These are phyloP conservation scores for Gymnoscelis rufifasciata DNA, from an alignment of 2,888 invertebrate species.

Conservation along the genomic window DNA sequence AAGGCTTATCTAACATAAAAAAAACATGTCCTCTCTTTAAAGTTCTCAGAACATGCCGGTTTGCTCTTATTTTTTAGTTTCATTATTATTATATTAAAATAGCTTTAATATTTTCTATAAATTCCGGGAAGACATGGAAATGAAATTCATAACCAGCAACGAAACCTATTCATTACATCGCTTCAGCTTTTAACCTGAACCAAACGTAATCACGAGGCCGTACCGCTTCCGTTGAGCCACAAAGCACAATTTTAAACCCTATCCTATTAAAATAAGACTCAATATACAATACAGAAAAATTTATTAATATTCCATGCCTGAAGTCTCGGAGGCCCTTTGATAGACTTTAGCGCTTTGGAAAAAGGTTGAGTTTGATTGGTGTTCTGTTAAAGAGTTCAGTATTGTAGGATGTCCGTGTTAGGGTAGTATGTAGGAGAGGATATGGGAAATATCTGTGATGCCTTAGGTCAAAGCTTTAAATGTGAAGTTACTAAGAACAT, in stretches of 20 bases:
- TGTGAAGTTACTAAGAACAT: too few species aligned
- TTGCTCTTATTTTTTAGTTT: too few species aligned
- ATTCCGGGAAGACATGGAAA: too few species aligned
- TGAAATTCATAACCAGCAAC: too few species aligned
- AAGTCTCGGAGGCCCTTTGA: background rate
- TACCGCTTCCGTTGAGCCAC: slow-evolving; percentile 51
- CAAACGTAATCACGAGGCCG: slow-evolving; percentile 49
- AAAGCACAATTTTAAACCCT: slow-evolving; percentile 19
- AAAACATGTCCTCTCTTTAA: too few species aligned
- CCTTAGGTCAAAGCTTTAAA: too few species aligned
- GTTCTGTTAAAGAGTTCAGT: slow-evolving; percentile 58
- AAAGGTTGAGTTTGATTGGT: slow-evolving; percentile 30
- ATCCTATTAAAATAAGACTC: slow-evolving; percentile 5
- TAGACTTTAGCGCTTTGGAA: slow-evolving; percentile 23
- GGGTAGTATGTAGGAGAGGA: slow-evolving; percentile 15
- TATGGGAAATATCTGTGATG: background rate
- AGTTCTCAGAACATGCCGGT: too few species aligned
- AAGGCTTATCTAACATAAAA: too few species aligned
- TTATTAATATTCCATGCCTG: too few species aligned
- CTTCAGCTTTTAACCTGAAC: slow-evolving; percentile 33
- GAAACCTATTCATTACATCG: too few species aligned
- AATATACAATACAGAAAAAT: background rate
- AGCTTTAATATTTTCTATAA: too few species aligned
- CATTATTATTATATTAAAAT: too few species aligned
- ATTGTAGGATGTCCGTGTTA: slow-evolving; percentile 53